A percentile compares a stretch with the other conserved stretches of the same genome.
Conservation (phyloP, 1,140 invertebrate species). For the Portunus trituberculatus region DNA sequence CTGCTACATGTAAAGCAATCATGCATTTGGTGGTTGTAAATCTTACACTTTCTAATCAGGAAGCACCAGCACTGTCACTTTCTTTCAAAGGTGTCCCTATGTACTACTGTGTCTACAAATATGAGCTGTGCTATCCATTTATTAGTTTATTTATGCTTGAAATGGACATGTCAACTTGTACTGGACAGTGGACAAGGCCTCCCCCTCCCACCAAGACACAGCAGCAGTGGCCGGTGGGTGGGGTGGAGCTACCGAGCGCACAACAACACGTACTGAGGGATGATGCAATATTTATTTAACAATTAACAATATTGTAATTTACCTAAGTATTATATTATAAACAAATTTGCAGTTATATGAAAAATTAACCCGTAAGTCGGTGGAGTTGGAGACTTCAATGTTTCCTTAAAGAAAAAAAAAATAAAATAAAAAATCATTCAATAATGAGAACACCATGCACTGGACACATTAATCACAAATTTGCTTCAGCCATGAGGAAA, state of each 20-base stretch:
- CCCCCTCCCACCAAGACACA: not conserved
- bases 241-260: not conserved
- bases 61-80: too few species aligned
- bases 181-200: not conserved
- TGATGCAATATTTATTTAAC: slow-evolving; percentile 70
- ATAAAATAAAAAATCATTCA: not conserved
- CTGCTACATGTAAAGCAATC: too few species aligned
- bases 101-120: not conserved
- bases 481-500: not conserved
- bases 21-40: too few species aligned
- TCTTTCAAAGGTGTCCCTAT: not conserved
- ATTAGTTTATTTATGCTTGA: not conserved
- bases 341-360: slow-evolving; percentile 64
- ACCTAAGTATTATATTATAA: slow-evolving; percentile 65
- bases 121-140: not conserved
- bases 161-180: not conserved
- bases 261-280: not conserved
- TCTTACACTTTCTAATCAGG: too few species aligned
- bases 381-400: slow-evolving; percentile 59
- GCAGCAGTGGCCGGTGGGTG: not conserved
- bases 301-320: slow-evolving; percentile 67
- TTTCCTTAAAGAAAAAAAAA: not conserved
- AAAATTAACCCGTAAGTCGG: slow-evolving; percentile 69
- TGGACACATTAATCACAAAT: not conserved
- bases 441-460: not conserved